A percentile compares a stretch with the other conserved stretches of the same genome.
phyloP scores from a whole-genome alignment of 2,797 vertebrate species.

The Chloroceryle inda region DNA sequence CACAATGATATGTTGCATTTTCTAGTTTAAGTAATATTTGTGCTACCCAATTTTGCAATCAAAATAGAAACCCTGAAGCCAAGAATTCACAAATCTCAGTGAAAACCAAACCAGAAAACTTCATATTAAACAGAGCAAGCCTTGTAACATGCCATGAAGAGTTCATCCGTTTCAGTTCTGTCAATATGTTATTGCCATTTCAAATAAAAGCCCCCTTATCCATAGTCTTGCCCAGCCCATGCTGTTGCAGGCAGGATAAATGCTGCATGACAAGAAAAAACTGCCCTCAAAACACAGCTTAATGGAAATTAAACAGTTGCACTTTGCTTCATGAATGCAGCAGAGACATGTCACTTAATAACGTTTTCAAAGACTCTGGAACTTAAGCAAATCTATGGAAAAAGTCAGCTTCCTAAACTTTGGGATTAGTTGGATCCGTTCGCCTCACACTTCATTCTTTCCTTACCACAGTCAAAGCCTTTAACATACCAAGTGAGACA shows the following conservation, averaged over 20 bases:
- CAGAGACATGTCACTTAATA: neutral
- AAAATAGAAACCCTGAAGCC: slow-evolving; percentile 33
- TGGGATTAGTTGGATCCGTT: neutral
- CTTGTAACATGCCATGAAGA: neutral
- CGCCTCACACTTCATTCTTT: neutral
- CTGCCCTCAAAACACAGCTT: neutral
- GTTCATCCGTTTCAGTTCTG: neutral
- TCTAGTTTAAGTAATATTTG: slow-evolving; percentile 30
- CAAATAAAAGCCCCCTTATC: slow-evolving; percentile 2
- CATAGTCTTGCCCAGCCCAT: neutral
- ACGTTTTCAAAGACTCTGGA: neutral
- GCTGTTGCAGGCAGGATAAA: neutral
- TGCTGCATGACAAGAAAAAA: neutral
- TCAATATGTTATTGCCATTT: slow-evolving; percentile 10
- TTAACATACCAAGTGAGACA: neutral
- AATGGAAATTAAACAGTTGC: neutral
- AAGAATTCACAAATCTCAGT: neutral
- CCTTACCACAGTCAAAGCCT: neutral
- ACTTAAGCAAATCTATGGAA: neutral
- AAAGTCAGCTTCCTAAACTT: slow-evolving; percentile 16
- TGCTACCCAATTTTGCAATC: neutral
- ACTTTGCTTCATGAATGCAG: slow-evolving; percentile 15
- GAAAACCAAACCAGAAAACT: neutral
- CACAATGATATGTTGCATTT: neutral
- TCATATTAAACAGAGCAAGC: slow-evolving; percentile 2